These are phyloP conservation scores for Polypterus senegalus DNA, from an alignment of 2,113 vertebrate species.

Conservation along the genomic window DNA sequence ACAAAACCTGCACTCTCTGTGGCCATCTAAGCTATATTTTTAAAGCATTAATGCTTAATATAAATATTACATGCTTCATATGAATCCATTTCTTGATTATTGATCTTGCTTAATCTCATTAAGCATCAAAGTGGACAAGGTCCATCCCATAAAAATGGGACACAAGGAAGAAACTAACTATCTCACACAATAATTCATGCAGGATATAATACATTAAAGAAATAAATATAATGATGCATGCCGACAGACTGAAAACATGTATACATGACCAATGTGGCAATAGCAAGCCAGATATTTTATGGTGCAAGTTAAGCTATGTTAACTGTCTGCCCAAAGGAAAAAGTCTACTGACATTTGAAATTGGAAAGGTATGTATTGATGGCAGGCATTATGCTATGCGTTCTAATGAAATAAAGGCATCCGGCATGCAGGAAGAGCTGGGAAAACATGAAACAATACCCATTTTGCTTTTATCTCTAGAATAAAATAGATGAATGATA, in stretches of 20 bases:
- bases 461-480: slow-evolving; percentile 29
- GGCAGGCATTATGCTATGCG: not conserved
- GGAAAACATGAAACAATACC: slow-evolving; percentile 29
- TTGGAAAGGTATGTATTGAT: slow-evolving; percentile 14
- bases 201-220: too few species aligned
- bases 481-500: slow-evolving; percentile 30
- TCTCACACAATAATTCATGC: too few species aligned
- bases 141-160: too few species aligned
- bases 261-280: too few species aligned
- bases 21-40: too few species aligned
- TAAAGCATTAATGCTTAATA: too few species aligned
- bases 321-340: not conserved
- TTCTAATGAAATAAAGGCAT: slow-evolving; percentile 23
- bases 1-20: too few species aligned
- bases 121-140: too few species aligned
- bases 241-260: too few species aligned
- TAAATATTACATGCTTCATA: not conserved
- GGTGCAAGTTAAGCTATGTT: slow-evolving; percentile 1
- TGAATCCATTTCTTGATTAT: not conserved
- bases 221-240: too few species aligned
- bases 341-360: not conserved
- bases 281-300: not conserved
- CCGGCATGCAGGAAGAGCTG: slow-evolving; percentile 1
- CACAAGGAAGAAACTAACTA: too few species aligned
- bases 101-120: too few species aligned